Conservation (phyloP, 2,888 invertebrate species). For the Flexamia atlantica region DNA sequence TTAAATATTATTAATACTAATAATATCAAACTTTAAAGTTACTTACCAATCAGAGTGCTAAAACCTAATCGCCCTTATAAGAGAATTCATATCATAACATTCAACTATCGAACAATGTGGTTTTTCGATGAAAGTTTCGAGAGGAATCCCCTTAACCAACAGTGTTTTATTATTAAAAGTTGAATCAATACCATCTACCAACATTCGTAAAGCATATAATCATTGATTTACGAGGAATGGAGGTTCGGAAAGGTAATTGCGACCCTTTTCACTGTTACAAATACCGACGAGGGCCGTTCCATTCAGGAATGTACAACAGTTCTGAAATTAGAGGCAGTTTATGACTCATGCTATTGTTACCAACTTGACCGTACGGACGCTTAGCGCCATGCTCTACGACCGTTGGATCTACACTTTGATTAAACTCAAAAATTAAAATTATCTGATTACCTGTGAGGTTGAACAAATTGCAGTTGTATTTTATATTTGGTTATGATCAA, state of each 20-base stretch:
- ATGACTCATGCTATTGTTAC: constrained; percentile 17
- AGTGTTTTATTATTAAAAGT: neutral
- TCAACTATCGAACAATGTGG: no score
- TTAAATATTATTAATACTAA: no score
- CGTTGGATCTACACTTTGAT: no score
- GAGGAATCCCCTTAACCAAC: neutral
- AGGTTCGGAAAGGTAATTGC: constrained; percentile 1
- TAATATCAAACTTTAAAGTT: no score
- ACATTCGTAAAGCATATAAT: neutral
- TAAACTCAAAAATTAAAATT: no score
- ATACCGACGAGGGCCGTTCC: neutral
- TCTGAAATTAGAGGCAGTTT: constrained; percentile 15
- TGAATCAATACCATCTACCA: neutral
- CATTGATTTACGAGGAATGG: constrained; percentile 10
- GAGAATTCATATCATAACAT: no score
- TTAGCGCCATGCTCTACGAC: neutral
- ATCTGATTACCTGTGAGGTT: no score
- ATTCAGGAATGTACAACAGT: constrained; percentile 23
- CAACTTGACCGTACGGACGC: neutral
- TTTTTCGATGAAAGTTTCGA: no score
- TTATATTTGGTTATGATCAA: no score
- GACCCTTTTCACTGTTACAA: constrained; percentile 2
- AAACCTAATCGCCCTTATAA: no score
- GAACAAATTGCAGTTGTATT: no score
- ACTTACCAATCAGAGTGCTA: no score